Conservation (phyloP, 2,888 invertebrate genomes). For the Drosophila phalerata region DNA sequence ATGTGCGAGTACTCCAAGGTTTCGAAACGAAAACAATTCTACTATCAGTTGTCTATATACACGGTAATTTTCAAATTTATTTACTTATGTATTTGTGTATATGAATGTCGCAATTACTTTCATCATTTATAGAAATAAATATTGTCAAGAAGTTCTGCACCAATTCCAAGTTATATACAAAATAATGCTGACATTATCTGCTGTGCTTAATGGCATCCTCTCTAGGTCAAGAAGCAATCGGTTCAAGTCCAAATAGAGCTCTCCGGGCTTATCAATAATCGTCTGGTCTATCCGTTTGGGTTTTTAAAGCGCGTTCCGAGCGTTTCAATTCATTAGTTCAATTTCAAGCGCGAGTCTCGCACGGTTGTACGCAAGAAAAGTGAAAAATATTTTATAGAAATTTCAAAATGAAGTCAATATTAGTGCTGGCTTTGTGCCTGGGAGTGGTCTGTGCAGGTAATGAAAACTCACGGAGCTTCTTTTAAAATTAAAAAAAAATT, state of each 20-base stretch:
- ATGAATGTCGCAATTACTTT: slow-evolving; percentile 69
- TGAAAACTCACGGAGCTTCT: slow-evolving; percentile 22
- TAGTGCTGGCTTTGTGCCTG: slow-evolving; percentile 83
- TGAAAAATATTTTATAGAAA: slow-evolving; percentile 34
- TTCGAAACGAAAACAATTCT: slow-evolving; percentile 53
- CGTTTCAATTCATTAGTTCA: slow-evolving; percentile 71
- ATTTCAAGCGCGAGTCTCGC: slow-evolving; percentile 68
- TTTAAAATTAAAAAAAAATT: background rate
- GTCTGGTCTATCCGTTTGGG: slow-evolving; percentile 51
- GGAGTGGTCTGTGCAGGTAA: slow-evolving; percentile 84
- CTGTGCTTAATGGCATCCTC: slow-evolving; percentile 47
- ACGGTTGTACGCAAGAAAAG: slow-evolving; percentile 54
- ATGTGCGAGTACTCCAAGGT: slow-evolving; percentile 51
- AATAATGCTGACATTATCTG: slow-evolving; percentile 37
- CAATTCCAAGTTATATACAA: slow-evolving; percentile 61
- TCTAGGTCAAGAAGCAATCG: slow-evolving; percentile 81
- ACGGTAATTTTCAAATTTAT: slow-evolving; percentile 18
- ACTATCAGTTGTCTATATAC: slow-evolving; percentile 35
- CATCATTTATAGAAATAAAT: slow-evolving; percentile 52
- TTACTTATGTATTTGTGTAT: slow-evolving; percentile 6
- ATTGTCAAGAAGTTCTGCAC: slow-evolving; percentile 70
- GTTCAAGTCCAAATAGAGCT: slow-evolving; percentile 60
- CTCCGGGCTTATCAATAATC: slow-evolving; percentile 47
- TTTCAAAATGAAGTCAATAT: slow-evolving; percentile 79
- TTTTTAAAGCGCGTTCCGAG: slow-evolving; percentile 59